Percentiles rank a stretch among this genome's conserved stretches.
Evolutionary conservation across 1,140 invertebrate species (phyloP).

Genomic region (Ridgeia piscesae): DNA sequence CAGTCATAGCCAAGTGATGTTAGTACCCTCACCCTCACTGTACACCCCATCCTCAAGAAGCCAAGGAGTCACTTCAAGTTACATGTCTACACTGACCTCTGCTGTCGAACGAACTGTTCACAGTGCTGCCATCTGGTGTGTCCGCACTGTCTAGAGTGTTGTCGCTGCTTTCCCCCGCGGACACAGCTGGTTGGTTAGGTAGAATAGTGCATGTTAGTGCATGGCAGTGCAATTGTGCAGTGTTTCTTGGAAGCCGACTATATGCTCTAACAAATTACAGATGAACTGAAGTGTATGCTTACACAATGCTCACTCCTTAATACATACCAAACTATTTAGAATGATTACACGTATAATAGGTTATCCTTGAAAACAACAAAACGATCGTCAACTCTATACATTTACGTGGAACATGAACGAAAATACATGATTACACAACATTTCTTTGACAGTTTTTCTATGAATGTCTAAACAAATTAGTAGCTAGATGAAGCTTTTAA

Average conservation of each 20-base stretch:
- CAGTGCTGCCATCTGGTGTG: not conserved
- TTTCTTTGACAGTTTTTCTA: not conserved
- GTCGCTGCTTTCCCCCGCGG: not conserved
- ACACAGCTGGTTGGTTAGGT: not conserved
- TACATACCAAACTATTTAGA: not conserved
- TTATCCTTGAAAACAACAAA: not conserved
- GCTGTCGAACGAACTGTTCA: not conserved
- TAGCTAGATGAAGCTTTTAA: not conserved
- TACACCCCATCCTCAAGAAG: not conserved
- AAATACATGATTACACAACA: not conserved
- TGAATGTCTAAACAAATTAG: not conserved
- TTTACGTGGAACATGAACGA: not conserved
- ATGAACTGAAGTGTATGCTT: not conserved
- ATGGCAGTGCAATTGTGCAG: not conserved
- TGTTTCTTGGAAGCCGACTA: not conserved
- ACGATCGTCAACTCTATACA: not conserved
- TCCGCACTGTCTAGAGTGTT: not conserved
- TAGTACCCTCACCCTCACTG: not conserved
- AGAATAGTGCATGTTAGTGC: slow-evolving; percentile 5
- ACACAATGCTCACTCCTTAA: not conserved
- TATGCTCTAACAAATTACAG: not conserved
- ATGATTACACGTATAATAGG: not conserved
- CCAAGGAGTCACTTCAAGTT: not conserved
- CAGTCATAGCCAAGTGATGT: not conserved
- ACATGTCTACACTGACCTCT: not conserved